Percentiles rank a stretch among this genome's conserved stretches.
phyloP scores from a whole-genome alignment of 2,113 vertebrate genomes.

The Zosterops borbonicus region DNA sequence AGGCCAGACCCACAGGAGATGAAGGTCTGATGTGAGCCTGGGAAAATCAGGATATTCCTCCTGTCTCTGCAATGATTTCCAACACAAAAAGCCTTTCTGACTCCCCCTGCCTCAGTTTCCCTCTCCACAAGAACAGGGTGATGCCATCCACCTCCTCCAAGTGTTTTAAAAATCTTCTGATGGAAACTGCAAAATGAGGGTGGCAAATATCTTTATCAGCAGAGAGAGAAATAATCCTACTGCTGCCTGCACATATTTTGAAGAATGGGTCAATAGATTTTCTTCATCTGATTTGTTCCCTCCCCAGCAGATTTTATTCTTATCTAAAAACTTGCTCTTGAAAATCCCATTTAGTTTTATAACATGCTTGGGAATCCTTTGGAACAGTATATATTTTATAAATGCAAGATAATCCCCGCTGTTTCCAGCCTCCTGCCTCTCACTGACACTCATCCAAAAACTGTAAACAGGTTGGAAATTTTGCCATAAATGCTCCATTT shows the following conservation, averaged over 20 bases:
- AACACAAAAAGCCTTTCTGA: no score
- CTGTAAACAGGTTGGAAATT: constrained; percentile 19
- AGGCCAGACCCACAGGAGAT: background rate
- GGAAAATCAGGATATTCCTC: background rate
- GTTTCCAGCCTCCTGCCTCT: constrained; percentile 7
- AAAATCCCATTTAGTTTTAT: constrained; percentile 50
- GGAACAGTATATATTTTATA: background rate
- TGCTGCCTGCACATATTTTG: background rate
- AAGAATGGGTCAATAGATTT: background rate
- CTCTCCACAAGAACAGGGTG: background rate
- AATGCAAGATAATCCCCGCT: background rate
- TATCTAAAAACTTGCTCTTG: constrained; percentile 23
- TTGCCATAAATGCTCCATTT: background rate
- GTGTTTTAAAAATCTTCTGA: background rate
- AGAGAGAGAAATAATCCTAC: background rate
- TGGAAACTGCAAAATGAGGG: background rate
- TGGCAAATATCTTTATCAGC: background rate
- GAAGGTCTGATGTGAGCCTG: background rate
- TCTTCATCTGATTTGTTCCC: background rate
- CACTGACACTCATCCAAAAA: constrained; percentile 15
- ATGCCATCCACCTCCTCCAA: background rate
- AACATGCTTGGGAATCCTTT: constrained; percentile 22
- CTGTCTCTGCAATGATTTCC: background rate
- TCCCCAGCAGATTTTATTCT: constrained; percentile 21
- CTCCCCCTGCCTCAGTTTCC: background rate